Evolutionary conservation across 2,888 invertebrate genomes (phyloP), one percentile per base, ranked within the genome.

Genomic region (Notodonta ziczac): DNA sequence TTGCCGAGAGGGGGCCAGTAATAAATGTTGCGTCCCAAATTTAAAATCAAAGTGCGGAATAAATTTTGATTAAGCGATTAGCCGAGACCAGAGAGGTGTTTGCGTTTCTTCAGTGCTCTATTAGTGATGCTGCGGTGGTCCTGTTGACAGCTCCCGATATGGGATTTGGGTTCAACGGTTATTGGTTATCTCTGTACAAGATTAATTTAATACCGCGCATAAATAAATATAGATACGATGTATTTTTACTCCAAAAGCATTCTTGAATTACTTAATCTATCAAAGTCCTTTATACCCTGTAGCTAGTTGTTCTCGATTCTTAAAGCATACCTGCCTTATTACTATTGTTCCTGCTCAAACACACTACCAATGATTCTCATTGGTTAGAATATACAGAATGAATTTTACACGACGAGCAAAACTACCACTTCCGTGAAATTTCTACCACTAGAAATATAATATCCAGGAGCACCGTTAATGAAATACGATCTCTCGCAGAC

Each of bases 11-110:
- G 90, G 90, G 88, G 83, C 85, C 87, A 87, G 85, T 93, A 93
- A 93, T 92, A 93, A 93, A 93, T 93, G 93, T 93, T 93, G 91
- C 92, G 91, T 91, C 67, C 86, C 89, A 93, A 93, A 93, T 93
- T 93, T 93, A 93, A 93, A 93, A 93, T 93, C 91, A 93, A 93
- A 93, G 92, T 91, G 93, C 90, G 92, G 93, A 92, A 93, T 93
- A 93, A 93, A 93, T 93, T 93, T 93, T 91, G 93, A 93, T 93
- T 93, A 93, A 92, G 91, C 93, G 93, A 93, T 93, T 93, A 93
- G 91, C 92, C 77, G 76, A 80, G 73, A 79, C 81, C 78, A 76
- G 83, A 76, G 88, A 90, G 85, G 87, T 91, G 92, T 91, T 91
- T 91, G 89, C 80, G 82, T 88, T 90, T 87, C 90, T 89, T 87